Percentiles rank a stretch among this genome's conserved stretches.
Conservation (phyloP, 2,888 invertebrate species). For the Lymantria dispar region DNA sequence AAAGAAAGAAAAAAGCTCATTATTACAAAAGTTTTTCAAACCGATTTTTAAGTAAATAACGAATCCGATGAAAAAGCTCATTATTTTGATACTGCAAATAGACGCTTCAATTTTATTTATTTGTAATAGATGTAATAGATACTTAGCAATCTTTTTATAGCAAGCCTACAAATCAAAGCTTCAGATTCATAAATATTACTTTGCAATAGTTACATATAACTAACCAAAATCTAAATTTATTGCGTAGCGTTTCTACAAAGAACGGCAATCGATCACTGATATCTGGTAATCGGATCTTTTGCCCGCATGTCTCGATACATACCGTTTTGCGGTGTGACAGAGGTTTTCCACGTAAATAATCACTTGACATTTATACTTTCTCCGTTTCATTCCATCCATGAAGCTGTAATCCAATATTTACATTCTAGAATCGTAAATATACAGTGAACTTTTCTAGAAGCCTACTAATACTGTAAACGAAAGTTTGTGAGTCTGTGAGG, state of each 20-base stretch:
- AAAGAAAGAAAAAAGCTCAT: too few species aligned
- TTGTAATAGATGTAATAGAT: too few species aligned
- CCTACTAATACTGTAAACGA: too few species aligned
- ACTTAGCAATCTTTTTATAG: neutral
- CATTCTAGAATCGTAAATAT: neutral
- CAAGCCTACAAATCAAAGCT: too few species aligned
- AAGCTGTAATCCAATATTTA: neutral
- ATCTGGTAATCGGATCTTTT: constrained; percentile 45
- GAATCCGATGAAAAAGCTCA: too few species aligned
- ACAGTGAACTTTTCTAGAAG: neutral
- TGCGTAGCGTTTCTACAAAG: constrained; percentile 24
- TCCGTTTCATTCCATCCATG: neutral
- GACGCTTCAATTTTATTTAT: too few species aligned
- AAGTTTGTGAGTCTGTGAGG: too few species aligned
- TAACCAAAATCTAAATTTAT: constrained; percentile 37
- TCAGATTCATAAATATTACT: too few species aligned
- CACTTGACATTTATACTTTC: constrained; percentile 20
- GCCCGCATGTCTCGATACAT: constrained; percentile 40
- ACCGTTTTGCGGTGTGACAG: constrained; percentile 32
- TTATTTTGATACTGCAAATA: too few species aligned
- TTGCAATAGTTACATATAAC: neutral
- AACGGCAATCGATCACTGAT: constrained; percentile 39
- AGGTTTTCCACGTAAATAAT: constrained; percentile 29
- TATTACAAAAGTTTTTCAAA: too few species aligned
- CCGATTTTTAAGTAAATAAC: too few species aligned